Percentiles rank a stretch among this genome's conserved stretches.
Evolutionary conservation across 2,888 invertebrate species (phyloP).

Genomic region (Lochmaea crataegi): DNA sequence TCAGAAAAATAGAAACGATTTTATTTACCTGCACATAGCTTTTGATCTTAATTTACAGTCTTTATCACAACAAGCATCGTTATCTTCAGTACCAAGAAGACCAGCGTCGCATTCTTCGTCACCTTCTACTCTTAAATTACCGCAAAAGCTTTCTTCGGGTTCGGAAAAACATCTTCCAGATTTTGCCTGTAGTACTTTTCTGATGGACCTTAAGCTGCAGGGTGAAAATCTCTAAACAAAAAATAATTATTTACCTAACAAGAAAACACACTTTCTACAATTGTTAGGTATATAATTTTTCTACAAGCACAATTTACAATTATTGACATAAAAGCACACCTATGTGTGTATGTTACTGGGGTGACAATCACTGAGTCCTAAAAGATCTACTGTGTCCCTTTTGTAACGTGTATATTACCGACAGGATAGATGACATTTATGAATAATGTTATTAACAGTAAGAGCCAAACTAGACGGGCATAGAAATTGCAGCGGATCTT

Average conservation of each 20-base stretch:
- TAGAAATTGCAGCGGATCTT: no score
- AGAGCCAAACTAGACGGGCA: no score
- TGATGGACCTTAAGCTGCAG: slow-evolving; percentile 91
- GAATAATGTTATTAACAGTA: no score
- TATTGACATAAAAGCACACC: no score
- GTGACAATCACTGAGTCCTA: no score
- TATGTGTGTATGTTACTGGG: no score
- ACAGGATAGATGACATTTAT: no score
- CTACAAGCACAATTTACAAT: no score
- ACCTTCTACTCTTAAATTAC: slow-evolving; percentile 93
- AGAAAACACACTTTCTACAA: no score
- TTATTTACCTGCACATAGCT: slow-evolving; percentile 84
- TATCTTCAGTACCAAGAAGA: slow-evolving; percentile 90
- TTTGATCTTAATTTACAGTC: slow-evolving; percentile 89
- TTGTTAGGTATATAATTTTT: no score
- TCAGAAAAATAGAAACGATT: not conserved
- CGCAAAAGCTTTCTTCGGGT: slow-evolving; percentile 96
- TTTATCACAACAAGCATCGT: slow-evolving; percentile 93
- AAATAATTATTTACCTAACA: slow-evolving; percentile 9
- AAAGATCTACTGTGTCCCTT: no score
- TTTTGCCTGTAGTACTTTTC: slow-evolving; percentile 92
- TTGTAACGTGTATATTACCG: no score
- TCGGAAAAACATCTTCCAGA: slow-evolving; percentile 92
- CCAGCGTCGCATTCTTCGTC: slow-evolving; percentile 98
- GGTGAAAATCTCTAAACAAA: slow-evolving; percentile 88